Evolutionary conservation across 2,888 invertebrate genomes (phyloP), one percentile per base, ranked within the genome.

Genomic region (Lycia hirtaria): DNA sequence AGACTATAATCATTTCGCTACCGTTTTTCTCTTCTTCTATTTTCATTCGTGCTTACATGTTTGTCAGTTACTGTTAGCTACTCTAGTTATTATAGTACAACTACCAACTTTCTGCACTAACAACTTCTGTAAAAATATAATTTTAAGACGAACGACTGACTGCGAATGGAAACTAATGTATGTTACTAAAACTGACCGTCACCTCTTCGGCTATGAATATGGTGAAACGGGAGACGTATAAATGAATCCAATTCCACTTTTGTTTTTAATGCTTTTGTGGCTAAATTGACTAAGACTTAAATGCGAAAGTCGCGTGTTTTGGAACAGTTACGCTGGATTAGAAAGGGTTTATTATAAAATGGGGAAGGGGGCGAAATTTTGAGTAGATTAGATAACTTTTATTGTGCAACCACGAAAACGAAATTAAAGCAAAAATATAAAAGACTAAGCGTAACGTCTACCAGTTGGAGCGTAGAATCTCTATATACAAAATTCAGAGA

Each of bases 221-320:
- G 70, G 52, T 22, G 35, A 52, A 58, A 74, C 75, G 72, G 76
- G 73, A 72, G 74, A 74, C 75, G 85, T 80, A 84, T 85, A 87
- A 87, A 87, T 87, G 83, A 86, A 85, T 82, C 78, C 80, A 78
- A 80, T 83, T 82, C 82, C 82, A 83, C 74, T 76, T 85, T 82
- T 80, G 80, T 75, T 79, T 81, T 71, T 75, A 75, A 74, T 74
- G 74, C 77, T 75, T 79, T 74, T 68, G 57, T 53, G 70, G 76
- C 76, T 82, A 78, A 66, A 66, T 64, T 62, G 62, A 55, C 50
- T 57, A 15, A 56, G 56, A 49, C 33, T 52, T 43, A 58, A 58
- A 58, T 53, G 57, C 43, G 48, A 22, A 53, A 52, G 30, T 66
- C 56, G 66, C 66, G 64, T 66, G 66, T 41, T 52, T 14, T 17